Conservation (phyloP, 2,113 vertebrate genomes). For the Upupa epops region DNA sequence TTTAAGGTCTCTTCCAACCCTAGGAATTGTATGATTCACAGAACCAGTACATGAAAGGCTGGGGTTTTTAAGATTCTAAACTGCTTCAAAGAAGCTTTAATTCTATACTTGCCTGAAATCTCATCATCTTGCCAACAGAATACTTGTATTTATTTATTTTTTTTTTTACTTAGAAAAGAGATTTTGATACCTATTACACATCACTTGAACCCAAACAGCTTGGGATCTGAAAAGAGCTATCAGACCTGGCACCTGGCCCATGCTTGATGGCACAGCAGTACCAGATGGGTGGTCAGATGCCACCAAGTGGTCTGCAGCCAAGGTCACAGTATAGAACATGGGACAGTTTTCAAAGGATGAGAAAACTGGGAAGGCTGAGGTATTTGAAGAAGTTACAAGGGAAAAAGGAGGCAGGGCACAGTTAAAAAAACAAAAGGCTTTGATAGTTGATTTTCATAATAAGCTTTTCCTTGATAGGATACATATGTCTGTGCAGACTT, state of each 20-base stretch:
- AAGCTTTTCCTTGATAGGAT: not conserved
- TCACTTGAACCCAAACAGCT: not conserved
- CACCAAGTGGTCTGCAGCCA: not conserved
- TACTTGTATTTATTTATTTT: not conserved
- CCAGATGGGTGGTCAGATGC: fast-evolving
- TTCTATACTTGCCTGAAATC: not conserved
- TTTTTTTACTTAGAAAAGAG: not conserved
- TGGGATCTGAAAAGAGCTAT: not conserved
- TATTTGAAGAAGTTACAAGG: not conserved
- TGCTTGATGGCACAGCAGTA: not conserved
- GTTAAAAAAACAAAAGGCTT: not conserved
- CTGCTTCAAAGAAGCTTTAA: not conserved
- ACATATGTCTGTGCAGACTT: not conserved
- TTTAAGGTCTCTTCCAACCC: too few relatives aligned
- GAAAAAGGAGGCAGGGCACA: not conserved
- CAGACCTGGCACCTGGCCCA: not conserved
- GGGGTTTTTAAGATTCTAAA: not conserved
- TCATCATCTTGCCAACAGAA: not conserved
- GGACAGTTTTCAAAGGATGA: not conserved
- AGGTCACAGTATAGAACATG: fast-evolving
- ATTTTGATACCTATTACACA: not conserved
- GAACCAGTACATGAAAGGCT: not conserved
- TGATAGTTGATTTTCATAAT: not conserved
- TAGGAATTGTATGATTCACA: too few relatives aligned
- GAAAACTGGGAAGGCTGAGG: not conserved